Evolutionary conservation across 2,888 invertebrate genomes (phyloP), one percentile per base, ranked within the genome.

Genomic region (Amiota communis): DNA sequence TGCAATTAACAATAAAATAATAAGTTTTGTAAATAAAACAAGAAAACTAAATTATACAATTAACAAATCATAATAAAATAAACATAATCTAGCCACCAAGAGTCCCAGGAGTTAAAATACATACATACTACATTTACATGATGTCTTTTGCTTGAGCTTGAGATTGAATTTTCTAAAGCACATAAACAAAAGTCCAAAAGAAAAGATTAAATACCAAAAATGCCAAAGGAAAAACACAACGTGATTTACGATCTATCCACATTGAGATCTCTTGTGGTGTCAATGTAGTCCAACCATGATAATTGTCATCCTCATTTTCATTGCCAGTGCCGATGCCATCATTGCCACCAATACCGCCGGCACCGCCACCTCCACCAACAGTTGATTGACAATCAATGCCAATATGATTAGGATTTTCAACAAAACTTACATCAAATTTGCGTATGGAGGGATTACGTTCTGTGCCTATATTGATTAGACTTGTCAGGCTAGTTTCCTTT

Each of bases 201-300:
- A 95, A 91, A 67, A 93, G 91, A 86, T 96, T 96, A 89, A 96
- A 96, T 74, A 95, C 92, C 15, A 96, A 84, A 87, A 96, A 96
- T 11, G 94, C 91, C 4, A 94, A 88, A 0, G 96, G 96, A 88
- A 96, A 96, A 1, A 94, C 91, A 53, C 95, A 90, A 70, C 96
- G 91, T 46, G 96, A 94, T 72, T 96, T 91, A 72, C 80, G 80
- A 82, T 96, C 96, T 78, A 96, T 96, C 95, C 96, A 96, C 71
- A 93, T 94, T 77, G 96, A 95, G 73, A 96, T 95, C 89, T 96
- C 95, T 83, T 96, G 96, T 0, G 96, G 96, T 1, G 96, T 96
- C 93, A 96, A 94, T 13, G 95, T 95, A 67, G 95, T 95, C 93
- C 94, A 94, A 46, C 90, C 90, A 72, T 92, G 87, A 93, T 93